A percentile compares a stretch with the other conserved stretches of the same genome.
These are phyloP conservation scores for Emys orbicularis DNA, from an alignment of 2,797 vertebrate species.

Conservation along the genomic window DNA sequence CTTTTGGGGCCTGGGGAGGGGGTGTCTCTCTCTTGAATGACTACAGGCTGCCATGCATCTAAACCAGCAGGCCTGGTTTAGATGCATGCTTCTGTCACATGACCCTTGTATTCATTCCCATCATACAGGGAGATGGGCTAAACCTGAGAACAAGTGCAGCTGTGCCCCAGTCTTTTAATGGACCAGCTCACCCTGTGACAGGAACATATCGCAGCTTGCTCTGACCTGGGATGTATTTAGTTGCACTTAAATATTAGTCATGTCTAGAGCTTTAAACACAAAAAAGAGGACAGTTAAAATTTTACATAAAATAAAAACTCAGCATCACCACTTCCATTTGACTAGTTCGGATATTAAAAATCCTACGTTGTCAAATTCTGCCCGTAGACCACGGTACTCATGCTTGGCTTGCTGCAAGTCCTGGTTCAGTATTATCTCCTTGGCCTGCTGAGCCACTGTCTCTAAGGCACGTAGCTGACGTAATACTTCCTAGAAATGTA, in stretches of 20 bases:
- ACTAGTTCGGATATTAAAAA: background rate
- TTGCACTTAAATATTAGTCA: too few species aligned
- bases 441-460: slow-evolving; percentile 86
- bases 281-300: too few species aligned
- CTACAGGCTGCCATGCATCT: background rate
- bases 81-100: background rate
- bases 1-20: too few species aligned
- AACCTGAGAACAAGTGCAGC: background rate
- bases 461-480: slow-evolving; percentile 86
- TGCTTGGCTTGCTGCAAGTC: slow-evolving; percentile 92
- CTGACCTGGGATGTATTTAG: background rate
- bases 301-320: background rate
- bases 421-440: slow-evolving; percentile 83
- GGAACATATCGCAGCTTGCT: background rate
- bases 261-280: too few species aligned
- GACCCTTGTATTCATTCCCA: background rate
- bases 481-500: slow-evolving; percentile 84
- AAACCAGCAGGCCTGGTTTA: background rate
- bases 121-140: background rate
- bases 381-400: slow-evolving; percentile 81
- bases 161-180: background rate
- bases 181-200: background rate
- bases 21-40: background rate
- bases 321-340: background rate
- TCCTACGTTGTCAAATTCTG: slow-evolving; percentile 90